Evolutionary conservation across 1,140 invertebrate genomes (phyloP).

Genomic region (Mycetomoellerius zeteki): DNA sequence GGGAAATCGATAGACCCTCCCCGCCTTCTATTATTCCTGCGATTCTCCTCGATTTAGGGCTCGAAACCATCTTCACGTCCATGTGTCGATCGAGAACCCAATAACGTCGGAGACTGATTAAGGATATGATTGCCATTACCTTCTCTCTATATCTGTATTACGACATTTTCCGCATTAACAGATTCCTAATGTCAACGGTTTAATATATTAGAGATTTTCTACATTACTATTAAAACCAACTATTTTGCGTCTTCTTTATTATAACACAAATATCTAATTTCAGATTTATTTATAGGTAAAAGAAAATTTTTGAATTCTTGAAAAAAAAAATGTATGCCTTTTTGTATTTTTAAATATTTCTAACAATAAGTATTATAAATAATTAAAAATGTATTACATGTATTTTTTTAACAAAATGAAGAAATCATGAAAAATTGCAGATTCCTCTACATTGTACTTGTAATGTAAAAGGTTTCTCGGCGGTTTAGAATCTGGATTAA

Average conservation of each 20-base stretch:
- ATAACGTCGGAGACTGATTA: slow-evolving; percentile 51
- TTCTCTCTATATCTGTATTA: neutral
- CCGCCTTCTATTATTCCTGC: slow-evolving; percentile 16
- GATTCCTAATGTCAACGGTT: neutral
- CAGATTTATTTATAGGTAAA: neutral
- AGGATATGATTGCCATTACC: slow-evolving; percentile 24
- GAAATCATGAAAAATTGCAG: too few species aligned
- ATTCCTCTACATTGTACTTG: too few species aligned
- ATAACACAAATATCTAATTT: neutral
- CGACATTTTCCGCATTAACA: neutral
- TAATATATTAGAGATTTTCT: neutral
- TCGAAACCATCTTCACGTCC: slow-evolving; percentile 25
- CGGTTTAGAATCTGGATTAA: too few species aligned
- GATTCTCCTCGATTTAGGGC: slow-evolving; percentile 34
- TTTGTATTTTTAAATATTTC: neutral
- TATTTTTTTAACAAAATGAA: too few species aligned
- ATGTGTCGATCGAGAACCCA: slow-evolving; percentile 43
- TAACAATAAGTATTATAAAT: neutral
- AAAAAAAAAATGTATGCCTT: neutral
- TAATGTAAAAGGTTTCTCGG: too few species aligned
- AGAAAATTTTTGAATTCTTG: neutral
- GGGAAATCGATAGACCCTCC: slow-evolving; percentile 59
- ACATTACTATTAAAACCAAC: neutral
- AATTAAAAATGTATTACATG: too few species aligned
- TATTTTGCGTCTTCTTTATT: neutral